Evolutionary conservation across 1,140 invertebrate genomes (phyloP), one percentile per base, ranked within the genome.

Genomic region (Drosophila sulfurigaster): DNA sequence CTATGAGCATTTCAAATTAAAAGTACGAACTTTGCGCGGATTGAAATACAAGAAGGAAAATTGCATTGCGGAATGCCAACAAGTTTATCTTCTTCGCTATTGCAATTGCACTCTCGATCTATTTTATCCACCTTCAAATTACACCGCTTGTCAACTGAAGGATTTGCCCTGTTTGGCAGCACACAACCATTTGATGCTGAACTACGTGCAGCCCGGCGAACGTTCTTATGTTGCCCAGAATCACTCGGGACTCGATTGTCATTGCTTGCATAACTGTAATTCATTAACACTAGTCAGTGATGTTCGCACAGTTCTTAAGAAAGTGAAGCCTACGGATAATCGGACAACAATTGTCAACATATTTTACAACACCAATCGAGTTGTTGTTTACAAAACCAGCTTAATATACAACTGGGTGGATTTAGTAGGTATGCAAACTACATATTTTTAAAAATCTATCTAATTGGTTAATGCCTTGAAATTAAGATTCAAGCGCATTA

Each of bases 91-190:
- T 43, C 16, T 86, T 3, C 73, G 63, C 5, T 89, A 75, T 58
- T 92, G 91, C 54, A 92, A 91, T 54, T 92, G 91, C 62, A 82
- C 89, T 2, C 2, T 92, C 59, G 89, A 92, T 43, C 57, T 91
- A 3, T 86, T 92, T 32, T 92, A 79, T 66, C 91, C 91, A 1
- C 76, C 79, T 1, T 91, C 88, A 2, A 28, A 68, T 8, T 78
- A 86, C 43, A 28, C 30, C 5, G 30, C 81, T 6, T 92, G 91
- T 20, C 66, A 65, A 43, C 46, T 88, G 0, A 62, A 45, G 6
- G 91, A 92, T 69, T 54, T 91, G 5, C 87, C 83, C 7, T 92
- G 91, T 52, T 56, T 92, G 48, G 79, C 81, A 4, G 38, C 56
- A 5, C 66, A 92, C 30, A 91, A 82, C 45, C 38, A 75, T 28